A percentile compares a stretch with the other conserved stretches of the same genome.
Conservation (phyloP, 2,797 vertebrate species). For the Hydrolagus colliei region DNA sequence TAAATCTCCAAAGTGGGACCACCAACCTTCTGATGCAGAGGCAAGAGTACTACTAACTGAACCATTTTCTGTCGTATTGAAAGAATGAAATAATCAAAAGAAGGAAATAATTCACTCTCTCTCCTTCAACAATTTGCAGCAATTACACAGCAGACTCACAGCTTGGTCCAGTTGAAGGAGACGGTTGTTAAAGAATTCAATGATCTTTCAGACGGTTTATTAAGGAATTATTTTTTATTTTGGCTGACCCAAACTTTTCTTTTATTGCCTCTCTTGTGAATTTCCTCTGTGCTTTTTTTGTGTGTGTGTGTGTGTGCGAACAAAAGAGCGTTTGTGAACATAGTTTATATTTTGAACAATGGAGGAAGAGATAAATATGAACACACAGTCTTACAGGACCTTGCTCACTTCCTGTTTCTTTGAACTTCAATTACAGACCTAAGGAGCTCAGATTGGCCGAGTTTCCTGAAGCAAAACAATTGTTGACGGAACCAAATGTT, state of each 20-base stretch:
- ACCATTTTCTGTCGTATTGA: too few species aligned
- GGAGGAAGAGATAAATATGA: conserved; percentile 36
- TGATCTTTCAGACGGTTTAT: background rate
- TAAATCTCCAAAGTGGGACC: too few species aligned
- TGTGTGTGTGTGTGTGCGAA: background rate
- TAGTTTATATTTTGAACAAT: conserved; percentile 44
- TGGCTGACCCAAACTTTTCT: conserved; percentile 30
- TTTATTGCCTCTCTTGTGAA: conserved; percentile 40
- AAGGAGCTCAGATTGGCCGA: conserved; percentile 31
- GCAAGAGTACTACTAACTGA: too few species aligned
- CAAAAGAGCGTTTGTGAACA: conserved; percentile 40
- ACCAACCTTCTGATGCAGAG: too few species aligned
- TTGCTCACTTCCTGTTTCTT: conserved; percentile 35
- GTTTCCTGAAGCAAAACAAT: conserved; percentile 37
- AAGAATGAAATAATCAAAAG: too few species aligned
- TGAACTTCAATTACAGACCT: conserved; percentile 30
- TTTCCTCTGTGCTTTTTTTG: conserved; percentile 40
- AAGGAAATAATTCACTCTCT: too few species aligned
- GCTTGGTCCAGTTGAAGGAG: background rate
- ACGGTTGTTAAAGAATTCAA: background rate
- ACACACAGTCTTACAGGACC: conserved; percentile 20
- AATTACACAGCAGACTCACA: background rate
- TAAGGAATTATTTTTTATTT: background rate
- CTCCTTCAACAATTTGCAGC: too few species aligned
- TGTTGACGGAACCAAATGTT: background rate